phyloP scores from a whole-genome alignment of 2,113 vertebrate species.

The Cyprinus carpio region DNA sequence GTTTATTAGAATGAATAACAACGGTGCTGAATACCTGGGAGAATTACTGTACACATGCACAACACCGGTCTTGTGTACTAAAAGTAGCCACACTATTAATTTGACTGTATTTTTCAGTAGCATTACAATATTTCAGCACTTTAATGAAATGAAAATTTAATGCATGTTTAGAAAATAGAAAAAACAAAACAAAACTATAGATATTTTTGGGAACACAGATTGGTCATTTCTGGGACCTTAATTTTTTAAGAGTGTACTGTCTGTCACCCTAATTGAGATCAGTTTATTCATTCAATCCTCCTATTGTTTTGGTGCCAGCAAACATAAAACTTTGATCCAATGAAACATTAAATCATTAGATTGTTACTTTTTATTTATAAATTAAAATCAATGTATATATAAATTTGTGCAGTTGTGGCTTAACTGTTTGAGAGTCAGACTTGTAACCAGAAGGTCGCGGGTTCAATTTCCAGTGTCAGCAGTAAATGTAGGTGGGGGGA shows the following conservation, averaged over 20 bases:
- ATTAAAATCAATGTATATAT: background rate
- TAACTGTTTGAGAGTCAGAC: too few species aligned
- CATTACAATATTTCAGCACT: background rate
- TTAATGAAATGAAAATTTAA: background rate
- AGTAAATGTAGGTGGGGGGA: too few species aligned
- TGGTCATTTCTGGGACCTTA: too few species aligned
- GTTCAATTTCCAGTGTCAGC: too few species aligned
- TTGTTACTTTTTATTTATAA: background rate
- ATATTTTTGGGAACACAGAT: background rate
- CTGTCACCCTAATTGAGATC: background rate
- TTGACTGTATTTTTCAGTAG: background rate
- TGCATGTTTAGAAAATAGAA: too few species aligned
- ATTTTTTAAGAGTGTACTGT: too few species aligned
- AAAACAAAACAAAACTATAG: too few species aligned
- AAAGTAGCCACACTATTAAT: background rate
- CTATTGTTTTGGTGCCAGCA: background rate
- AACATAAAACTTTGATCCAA: background rate
- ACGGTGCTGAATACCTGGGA: slow-evolving; percentile 13
- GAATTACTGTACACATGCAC: background rate
- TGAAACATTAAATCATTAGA: background rate
- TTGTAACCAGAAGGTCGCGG: too few species aligned
- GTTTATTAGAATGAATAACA: slow-evolving; percentile 21
- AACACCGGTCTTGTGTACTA: background rate
- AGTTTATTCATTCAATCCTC: background rate
- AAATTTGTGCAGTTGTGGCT: too few species aligned